Evolutionary conservation across 2,113 vertebrate species (phyloP).

Genomic region (Amphiprion ocellaris): DNA sequence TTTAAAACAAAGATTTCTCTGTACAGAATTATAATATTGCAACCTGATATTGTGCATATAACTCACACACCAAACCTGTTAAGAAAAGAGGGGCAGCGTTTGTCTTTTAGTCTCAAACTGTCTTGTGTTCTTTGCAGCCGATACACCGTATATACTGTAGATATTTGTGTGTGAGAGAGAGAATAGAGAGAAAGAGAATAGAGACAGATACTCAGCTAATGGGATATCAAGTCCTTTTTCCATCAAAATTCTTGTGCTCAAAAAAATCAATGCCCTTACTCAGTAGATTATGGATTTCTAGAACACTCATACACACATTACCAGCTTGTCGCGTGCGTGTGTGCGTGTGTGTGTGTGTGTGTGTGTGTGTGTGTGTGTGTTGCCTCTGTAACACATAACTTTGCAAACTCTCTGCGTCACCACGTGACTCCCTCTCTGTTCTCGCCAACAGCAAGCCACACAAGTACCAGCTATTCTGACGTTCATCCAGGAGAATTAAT

Average conservation of each 20-base stretch:
- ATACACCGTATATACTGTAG: constrained; percentile 24
- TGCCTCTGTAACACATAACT: constrained; percentile 64
- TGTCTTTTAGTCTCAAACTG: constrained; percentile 55
- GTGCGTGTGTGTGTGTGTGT: constrained; percentile 38
- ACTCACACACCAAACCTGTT: constrained; percentile 78
- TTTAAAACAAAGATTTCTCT: constrained; percentile 78
- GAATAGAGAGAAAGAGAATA: constrained; percentile 58
- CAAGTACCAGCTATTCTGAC: constrained; percentile 42
- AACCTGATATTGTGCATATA: constrained; percentile 89
- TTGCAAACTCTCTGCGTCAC: constrained; percentile 53
- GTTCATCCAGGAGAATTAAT: constrained; percentile 47
- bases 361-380: constrained; percentile 32
- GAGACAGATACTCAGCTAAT: constrained; percentile 70
- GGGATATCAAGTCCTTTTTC: constrained; percentile 73
- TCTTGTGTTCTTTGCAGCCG: constrained; percentile 68
- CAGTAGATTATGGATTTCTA: constrained; percentile 77
- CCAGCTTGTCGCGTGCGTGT: constrained; percentile 36
- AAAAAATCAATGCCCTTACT: constrained; percentile 74
- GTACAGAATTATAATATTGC: constrained; percentile 87
- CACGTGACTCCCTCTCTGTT: constrained; percentile 49
- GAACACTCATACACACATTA: constrained; percentile 67
- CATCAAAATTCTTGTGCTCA: constrained; percentile 67
- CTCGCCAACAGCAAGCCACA: constrained; percentile 49
- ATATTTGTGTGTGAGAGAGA: constrained; percentile 18
- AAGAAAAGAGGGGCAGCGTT: constrained; percentile 68